phyloP scores from a whole-genome alignment of 2,888 invertebrate genomes.

The Emesis russula region DNA sequence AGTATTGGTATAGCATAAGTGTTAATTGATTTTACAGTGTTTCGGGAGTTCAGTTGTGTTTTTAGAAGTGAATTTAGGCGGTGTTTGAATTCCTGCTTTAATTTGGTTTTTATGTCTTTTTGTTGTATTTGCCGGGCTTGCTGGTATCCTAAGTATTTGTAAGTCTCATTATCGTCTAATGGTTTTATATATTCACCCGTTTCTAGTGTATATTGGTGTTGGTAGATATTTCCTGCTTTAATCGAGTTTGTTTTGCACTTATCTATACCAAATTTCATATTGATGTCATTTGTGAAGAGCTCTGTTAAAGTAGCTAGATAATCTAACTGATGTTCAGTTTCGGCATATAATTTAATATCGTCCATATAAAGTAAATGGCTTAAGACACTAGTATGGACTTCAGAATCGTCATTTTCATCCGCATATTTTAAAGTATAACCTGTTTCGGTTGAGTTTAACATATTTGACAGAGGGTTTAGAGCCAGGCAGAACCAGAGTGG shows the following conservation, averaged over 20 bases:
- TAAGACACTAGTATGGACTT: conserved; percentile 34
- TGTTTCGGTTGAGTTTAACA: conserved; percentile 3
- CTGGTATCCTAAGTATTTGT: conserved; percentile 51
- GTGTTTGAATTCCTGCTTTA: conserved; percentile 33
- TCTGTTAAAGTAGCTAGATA: conserved; percentile 24
- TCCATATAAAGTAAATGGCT: no score
- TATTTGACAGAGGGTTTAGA: conserved; percentile 25
- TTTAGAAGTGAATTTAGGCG: conserved; percentile 40
- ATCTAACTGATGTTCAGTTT: conserved; percentile 20
- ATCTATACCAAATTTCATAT: conserved; percentile 71
- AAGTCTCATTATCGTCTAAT: conserved; percentile 41
- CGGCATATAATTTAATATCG: no score
- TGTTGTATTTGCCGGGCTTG: conserved; percentile 31
- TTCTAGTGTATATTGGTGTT: conserved; percentile 26
- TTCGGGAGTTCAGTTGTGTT: conserved; percentile 32
- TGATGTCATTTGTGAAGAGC: conserved; percentile 51
- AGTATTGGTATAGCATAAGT: conserved; percentile 70
- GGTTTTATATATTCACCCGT: conserved; percentile 46
- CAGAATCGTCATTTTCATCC: neutral
- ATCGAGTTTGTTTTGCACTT: conserved; percentile 55
- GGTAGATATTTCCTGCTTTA: conserved; percentile 44
- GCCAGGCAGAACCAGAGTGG: conserved; percentile 40
- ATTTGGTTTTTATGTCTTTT: conserved; percentile 39
- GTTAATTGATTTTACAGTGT: conserved; percentile 53
- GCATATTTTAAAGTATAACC: neutral